These are phyloP conservation scores for Brachypalpus laphriformis DNA, from an alignment of 2,888 invertebrate species.

Conservation along the genomic window DNA sequence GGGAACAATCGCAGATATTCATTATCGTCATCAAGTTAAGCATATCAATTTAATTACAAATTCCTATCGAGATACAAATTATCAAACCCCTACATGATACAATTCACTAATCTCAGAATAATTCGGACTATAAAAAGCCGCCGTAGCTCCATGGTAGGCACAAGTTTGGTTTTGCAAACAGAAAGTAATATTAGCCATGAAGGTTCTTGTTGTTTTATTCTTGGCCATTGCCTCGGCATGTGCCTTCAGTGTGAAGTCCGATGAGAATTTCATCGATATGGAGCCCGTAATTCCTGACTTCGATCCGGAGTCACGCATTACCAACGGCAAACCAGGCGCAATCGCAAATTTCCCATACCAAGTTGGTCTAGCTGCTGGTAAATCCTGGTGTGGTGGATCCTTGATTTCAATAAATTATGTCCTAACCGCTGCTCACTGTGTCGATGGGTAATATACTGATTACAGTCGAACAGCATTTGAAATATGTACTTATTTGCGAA, in stretches of 20 bases:
- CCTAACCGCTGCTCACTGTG: slow-evolving; percentile 77
- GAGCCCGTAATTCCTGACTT: not conserved
- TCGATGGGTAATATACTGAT: slow-evolving; percentile 66
- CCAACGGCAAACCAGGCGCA: slow-evolving; percentile 4
- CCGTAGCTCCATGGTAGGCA: not conserved
- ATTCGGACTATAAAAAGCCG: slow-evolving; percentile 29
- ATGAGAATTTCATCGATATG: slow-evolving; percentile 24
- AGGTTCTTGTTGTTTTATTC: slow-evolving; percentile 77
- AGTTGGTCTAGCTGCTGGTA: slow-evolving; percentile 24
- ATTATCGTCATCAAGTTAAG: too few species aligned
- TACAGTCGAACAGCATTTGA: too few species aligned
- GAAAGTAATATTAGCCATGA: slow-evolving; percentile 75
- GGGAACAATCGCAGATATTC: too few species aligned
- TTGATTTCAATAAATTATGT: slow-evolving; percentile 75
- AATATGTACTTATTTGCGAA: too few species aligned
- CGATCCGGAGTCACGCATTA: slow-evolving; percentile 15
- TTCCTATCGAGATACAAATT: not conserved
- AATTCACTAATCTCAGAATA: not conserved
- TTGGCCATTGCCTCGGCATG: slow-evolving; percentile 77
- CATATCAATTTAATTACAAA: not conserved
- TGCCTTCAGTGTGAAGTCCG: slow-evolving; percentile 76
- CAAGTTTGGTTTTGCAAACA: slow-evolving; percentile 15
- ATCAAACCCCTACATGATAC: not conserved
- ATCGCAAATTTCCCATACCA: slow-evolving; percentile 32
- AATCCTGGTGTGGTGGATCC: slow-evolving; percentile 76